Conservation (phyloP, 2,797 vertebrate genomes). For the Dendrocincla tyrannina region DNA sequence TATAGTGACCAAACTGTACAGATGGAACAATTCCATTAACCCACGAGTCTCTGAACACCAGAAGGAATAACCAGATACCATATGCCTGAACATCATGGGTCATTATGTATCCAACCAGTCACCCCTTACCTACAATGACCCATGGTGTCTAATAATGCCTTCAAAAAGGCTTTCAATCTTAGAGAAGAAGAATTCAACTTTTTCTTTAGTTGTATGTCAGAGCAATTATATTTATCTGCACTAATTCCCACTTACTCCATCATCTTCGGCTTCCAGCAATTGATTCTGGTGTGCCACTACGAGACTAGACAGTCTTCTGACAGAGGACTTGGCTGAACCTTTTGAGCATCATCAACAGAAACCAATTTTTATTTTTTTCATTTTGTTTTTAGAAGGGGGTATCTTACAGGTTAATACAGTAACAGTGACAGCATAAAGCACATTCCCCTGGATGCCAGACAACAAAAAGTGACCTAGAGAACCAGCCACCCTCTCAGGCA, state of each 20-base stretch:
- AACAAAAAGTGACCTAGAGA: not conserved
- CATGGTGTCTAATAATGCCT: not conserved
- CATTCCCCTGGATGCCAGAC: not conserved
- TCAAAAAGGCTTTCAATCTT: not conserved
- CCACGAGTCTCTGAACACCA: not conserved
- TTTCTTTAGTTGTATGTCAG: not conserved
- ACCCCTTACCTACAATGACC: not conserved
- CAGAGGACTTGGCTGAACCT: not conserved
- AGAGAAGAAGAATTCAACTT: not conserved
- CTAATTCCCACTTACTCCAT: not conserved
- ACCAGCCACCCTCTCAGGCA: not conserved
- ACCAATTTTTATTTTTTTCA: not conserved
- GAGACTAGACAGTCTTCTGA: not conserved
- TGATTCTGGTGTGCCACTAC: not conserved
- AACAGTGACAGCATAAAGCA: not conserved
- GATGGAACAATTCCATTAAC: constrained; percentile 21
- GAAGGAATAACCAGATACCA: not conserved
- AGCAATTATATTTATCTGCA: not conserved
- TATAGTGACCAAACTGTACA: constrained; percentile 39
- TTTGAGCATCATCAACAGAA: not conserved
- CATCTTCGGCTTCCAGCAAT: not conserved
- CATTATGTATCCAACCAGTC: not conserved
- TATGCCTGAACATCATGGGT: not conserved
- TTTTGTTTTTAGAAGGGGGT: not conserved
- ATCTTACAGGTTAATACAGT: not conserved